Conservation (phyloP, 2,888 invertebrate species). For the Cataglyphis livida region DNA sequence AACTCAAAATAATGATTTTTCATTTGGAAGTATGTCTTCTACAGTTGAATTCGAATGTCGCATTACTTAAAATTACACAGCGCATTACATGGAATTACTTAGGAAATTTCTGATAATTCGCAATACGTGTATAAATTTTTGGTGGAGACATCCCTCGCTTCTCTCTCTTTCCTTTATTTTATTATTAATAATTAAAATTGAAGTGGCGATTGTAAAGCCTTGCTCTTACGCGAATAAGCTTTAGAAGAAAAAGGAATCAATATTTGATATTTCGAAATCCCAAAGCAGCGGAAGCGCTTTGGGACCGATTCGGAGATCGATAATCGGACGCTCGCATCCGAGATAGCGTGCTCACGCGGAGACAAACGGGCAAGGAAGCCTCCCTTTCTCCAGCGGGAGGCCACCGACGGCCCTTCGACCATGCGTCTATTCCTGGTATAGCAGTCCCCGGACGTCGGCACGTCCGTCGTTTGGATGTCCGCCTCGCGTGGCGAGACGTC, state of each 20-base stretch:
- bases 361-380: slow-evolving; percentile 38
- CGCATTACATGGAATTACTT: too few species aligned
- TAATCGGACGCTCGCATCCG: slow-evolving; percentile 19
- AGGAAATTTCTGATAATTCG: too few species aligned
- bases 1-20: too few species aligned
- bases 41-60: too few species aligned
- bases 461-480: slow-evolving; percentile 66
- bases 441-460: slow-evolving; percentile 57
- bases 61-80: too few species aligned
- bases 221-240: background rate
- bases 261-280: background rate
- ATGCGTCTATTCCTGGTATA: slow-evolving; percentile 60
- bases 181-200: background rate
- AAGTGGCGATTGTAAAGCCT: background rate
- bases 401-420: slow-evolving; percentile 25
- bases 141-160: too few species aligned
- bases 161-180: background rate
- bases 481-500: slow-evolving; percentile 69
- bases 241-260: background rate
- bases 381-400: background rate
- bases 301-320: slow-evolving; percentile 17
- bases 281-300: background rate
- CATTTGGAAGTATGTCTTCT: too few species aligned
- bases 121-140: too few species aligned
- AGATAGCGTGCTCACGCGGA: slow-evolving; percentile 35